These are phyloP conservation scores for Micromesistius poutassou DNA, from an alignment of 2,797 vertebrate genomes.

Conservation along the genomic window DNA sequence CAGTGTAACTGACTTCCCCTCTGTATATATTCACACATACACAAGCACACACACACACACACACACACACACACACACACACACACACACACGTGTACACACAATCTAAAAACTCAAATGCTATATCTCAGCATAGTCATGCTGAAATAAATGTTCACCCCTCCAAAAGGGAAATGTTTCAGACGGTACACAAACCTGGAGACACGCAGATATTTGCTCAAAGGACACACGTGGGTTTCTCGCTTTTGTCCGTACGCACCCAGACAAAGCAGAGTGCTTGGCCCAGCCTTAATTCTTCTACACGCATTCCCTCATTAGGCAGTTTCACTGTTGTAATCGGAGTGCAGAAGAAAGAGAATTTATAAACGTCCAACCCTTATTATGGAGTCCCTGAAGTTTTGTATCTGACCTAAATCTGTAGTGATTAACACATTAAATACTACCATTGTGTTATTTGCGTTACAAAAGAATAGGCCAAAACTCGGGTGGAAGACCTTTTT, in stretches of 20 bases:
- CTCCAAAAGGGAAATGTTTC: background rate
- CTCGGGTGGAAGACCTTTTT: background rate
- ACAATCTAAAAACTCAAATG: background rate
- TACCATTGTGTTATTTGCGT: background rate
- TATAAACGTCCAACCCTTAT: conserved; percentile 19
- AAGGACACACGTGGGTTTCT: background rate
- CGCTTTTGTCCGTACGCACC: background rate
- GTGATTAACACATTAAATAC: background rate
- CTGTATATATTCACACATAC: conserved; percentile 2
- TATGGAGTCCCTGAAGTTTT: conserved; percentile 24
- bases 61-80: background rate
- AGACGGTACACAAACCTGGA: background rate
- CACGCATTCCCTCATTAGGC: conserved; percentile 19
- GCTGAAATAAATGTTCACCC: background rate
- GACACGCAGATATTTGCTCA: background rate
- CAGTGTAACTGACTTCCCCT: background rate
- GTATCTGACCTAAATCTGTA: conserved; percentile 24
- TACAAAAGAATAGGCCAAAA: background rate
- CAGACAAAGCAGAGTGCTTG: conserved; percentile 8
- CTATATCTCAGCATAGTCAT: background rate
- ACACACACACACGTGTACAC: conserved; percentile 6
- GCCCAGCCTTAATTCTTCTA: conserved; percentile 22
- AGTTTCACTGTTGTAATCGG: conserved; percentile 22
- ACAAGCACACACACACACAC: conserved; percentile 13
- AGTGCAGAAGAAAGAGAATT: conserved; percentile 17